A percentile compares a stretch with the other conserved stretches of the same genome.
Conservation (phyloP, 2,797 vertebrate genomes). For the Dromococcyx pavoninus region DNA sequence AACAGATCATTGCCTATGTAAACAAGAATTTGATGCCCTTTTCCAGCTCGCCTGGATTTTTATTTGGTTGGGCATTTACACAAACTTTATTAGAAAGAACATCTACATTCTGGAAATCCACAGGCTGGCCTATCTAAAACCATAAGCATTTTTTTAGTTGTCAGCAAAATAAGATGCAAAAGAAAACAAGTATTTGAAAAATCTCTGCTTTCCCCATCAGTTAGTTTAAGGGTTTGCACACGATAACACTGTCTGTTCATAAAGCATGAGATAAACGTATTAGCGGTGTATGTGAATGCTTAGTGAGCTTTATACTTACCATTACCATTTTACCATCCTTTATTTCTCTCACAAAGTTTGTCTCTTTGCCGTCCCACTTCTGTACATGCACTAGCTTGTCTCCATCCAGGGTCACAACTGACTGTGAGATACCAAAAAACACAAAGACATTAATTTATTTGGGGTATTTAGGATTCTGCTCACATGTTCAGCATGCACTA, state of each 20-base stretch:
- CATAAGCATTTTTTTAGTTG: not conserved
- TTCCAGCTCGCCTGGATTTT: not conserved
- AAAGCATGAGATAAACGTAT: not conserved
- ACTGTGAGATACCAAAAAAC: slow-evolving; percentile 78
- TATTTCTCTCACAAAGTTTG: slow-evolving; percentile 88
- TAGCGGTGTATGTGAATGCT: accelerated
- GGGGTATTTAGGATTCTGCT: slow-evolving; percentile 25
- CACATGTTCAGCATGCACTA: not conserved
- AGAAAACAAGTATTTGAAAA: not conserved
- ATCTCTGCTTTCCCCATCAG: not conserved
- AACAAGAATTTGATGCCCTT: not conserved
- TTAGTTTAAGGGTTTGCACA: not conserved
- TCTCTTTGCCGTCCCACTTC: slow-evolving; percentile 95
- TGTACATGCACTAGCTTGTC: slow-evolving; percentile 90
- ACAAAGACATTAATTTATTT: slow-evolving; percentile 31
- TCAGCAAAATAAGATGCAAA: not conserved
- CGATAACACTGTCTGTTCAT: not conserved
- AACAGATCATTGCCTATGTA: not conserved
- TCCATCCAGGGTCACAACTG: slow-evolving; percentile 85
- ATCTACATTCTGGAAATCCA: not conserved
- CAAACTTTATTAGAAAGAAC: not conserved
- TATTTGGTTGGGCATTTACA: not conserved
- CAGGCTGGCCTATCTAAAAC: not conserved
- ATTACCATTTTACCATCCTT: slow-evolving; percentile 91
- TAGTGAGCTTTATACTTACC: slow-evolving; percentile 76